Evolutionary conservation across 2,888 invertebrate genomes (phyloP).

Genomic region (Microctonus hyperodae): DNA sequence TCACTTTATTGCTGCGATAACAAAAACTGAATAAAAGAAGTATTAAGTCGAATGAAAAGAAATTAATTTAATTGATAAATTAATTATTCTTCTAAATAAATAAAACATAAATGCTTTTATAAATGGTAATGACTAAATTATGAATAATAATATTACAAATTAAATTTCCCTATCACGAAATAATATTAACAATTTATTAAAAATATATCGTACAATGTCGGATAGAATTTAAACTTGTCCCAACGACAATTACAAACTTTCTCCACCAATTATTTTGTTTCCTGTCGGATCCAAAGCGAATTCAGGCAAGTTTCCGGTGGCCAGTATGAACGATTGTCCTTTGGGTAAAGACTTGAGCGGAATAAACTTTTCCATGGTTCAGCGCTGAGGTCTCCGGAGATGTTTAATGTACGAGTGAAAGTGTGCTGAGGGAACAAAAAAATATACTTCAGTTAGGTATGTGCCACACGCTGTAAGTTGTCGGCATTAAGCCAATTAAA

Average conservation of each 20-base stretch:
- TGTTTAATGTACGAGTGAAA: background rate
- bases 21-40: background rate
- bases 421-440: slow-evolving; percentile 28
- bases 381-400: slow-evolving; percentile 14
- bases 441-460: slow-evolving; percentile 34
- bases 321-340: slow-evolving; percentile 28
- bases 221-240: slow-evolving; percentile 7
- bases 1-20: background rate
- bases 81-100: background rate
- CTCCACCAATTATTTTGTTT: slow-evolving; percentile 28
- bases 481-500: slow-evolving; percentile 55
- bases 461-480: slow-evolving; percentile 34
- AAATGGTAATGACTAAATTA: background rate
- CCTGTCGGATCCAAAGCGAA: slow-evolving; percentile 16
- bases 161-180: background rate
- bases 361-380: slow-evolving; percentile 29
- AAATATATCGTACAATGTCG: background rate
- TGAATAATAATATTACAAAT: background rate
- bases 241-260: slow-evolving; percentile 23
- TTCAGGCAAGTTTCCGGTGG: slow-evolving; percentile 23
- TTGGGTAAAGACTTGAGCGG: slow-evolving; percentile 5
- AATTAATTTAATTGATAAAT: background rate
- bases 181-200: background rate
- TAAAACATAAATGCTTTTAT: background rate
- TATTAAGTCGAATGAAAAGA: background rate